These are phyloP conservation scores for Fregetta grallaria DNA, from an alignment of 2,113 vertebrate genomes.

Conservation along the genomic window DNA sequence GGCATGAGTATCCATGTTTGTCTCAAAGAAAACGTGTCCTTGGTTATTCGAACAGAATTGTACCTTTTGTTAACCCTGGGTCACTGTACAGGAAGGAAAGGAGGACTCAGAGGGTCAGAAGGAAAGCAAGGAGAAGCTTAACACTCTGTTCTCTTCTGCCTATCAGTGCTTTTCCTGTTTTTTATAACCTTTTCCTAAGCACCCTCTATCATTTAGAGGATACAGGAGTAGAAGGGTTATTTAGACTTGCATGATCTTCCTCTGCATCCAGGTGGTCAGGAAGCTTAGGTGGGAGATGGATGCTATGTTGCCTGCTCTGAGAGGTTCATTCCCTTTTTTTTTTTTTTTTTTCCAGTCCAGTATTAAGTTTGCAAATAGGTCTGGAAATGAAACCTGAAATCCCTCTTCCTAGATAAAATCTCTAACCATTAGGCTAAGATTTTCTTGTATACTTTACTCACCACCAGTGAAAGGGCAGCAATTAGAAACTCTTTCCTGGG, in stretches of 20 bases:
- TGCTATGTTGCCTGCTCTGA: background rate
- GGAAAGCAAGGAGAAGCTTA: background rate
- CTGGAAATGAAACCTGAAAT: background rate
- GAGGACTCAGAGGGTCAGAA: background rate
- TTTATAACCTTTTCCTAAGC: background rate
- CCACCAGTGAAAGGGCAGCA: background rate
- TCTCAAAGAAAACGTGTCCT: background rate
- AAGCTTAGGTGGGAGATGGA: background rate
- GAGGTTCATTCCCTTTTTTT: background rate
- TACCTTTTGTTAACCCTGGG: background rate
- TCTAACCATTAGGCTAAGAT: background rate
- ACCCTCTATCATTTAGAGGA: background rate
- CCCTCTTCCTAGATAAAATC: background rate
- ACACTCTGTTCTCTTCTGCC: background rate
- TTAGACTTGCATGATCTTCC: background rate
- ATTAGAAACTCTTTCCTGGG: background rate
- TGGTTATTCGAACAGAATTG: background rate
- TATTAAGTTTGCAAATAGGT: background rate
- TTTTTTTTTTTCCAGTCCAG: background rate
- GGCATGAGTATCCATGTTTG: background rate
- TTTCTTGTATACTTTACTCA: background rate
- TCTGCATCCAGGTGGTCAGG: background rate
- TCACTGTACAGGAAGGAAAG: background rate
- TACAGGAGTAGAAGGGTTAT: background rate
- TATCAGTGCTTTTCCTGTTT: background rate